Conservation (phyloP, 2,113 vertebrate species). For the Crypturellus undulatus region DNA sequence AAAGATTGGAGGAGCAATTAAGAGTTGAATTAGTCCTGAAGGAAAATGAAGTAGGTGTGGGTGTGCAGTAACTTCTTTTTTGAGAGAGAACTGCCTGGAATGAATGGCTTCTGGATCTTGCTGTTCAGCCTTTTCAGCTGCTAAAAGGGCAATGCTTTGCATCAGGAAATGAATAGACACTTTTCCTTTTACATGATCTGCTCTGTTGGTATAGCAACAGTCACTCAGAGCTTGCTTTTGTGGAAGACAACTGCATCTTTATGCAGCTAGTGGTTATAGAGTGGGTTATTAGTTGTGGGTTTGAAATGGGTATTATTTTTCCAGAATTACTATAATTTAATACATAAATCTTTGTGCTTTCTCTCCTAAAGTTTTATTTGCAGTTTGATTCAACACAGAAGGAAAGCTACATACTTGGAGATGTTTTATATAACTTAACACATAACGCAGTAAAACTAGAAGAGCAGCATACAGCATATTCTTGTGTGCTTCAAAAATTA, state of each 20-base stretch:
- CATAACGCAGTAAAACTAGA: neutral
- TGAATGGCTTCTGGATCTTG: slow-evolving; percentile 43
- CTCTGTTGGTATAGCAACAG: slow-evolving; percentile 57
- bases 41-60: neutral
- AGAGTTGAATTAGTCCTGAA: neutral
- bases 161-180: slow-evolving; percentile 28
- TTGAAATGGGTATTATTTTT: neutral
- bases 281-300: neutral
- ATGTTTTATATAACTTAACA: neutral
- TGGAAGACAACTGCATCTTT: slow-evolving; percentile 4
- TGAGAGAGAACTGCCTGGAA: neutral
- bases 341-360: neutral
- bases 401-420: neutral
- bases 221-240: slow-evolving; percentile 17
- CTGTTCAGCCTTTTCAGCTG: slow-evolving; percentile 12
- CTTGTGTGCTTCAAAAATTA: neutral
- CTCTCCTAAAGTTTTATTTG: neutral
- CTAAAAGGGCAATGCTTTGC: slow-evolving; percentile 27
- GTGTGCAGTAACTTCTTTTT: neutral
- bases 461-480: neutral
- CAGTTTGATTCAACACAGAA: neutral
- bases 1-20: neutral
- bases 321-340: neutral
- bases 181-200: slow-evolving; percentile 24
- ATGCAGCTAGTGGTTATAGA: neutral